Percentiles rank a stretch among this genome's conserved stretches.
Evolutionary conservation across 2,113 vertebrate genomes (phyloP).

Genomic region (Oreochromis spilurus): DNA sequence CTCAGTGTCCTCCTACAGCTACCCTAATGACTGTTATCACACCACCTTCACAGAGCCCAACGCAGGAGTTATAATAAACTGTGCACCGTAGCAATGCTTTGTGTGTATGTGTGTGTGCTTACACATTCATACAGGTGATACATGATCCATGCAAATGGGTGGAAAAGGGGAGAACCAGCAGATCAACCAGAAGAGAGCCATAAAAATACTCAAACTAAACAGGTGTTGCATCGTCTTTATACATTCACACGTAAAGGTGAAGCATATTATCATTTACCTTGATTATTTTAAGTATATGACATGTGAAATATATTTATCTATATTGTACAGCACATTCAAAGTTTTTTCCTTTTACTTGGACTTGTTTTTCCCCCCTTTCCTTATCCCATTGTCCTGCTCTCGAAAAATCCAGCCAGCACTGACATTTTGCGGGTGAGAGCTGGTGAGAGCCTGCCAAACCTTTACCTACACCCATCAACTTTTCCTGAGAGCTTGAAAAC

Average conservation of each 20-base stretch:
- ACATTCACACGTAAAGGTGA: not conserved
- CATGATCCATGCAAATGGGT: conserved; percentile 13
- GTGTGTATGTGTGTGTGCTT: not conserved
- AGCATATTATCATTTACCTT: not conserved
- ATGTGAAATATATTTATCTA: not conserved
- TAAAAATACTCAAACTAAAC: not conserved
- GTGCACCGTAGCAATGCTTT: not conserved
- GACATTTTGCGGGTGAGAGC: conserved; percentile 39
- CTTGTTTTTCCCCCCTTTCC: not conserved
- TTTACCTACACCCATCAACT: conserved; percentile 55
- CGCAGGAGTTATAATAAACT: conserved; percentile 66
- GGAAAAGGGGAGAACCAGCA: not conserved
- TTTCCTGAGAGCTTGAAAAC: conserved; percentile 45
- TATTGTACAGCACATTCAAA: not conserved
- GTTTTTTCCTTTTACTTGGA: not conserved
- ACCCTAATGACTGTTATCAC: conserved; percentile 77
- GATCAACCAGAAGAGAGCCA: not conserved
- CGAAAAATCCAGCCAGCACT: conserved; percentile 33
- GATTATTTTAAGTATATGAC: not conserved
- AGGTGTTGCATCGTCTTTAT: not conserved
- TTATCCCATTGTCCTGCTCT: not conserved
- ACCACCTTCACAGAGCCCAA: conserved; percentile 52
- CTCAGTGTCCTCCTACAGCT: conserved; percentile 66
- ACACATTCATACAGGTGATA: conserved; percentile 32
- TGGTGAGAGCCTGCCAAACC: conserved; percentile 58